Base-by-base conservation (phyloP, 2,797 vertebrate species). In the Vipera latastei region DNA sequence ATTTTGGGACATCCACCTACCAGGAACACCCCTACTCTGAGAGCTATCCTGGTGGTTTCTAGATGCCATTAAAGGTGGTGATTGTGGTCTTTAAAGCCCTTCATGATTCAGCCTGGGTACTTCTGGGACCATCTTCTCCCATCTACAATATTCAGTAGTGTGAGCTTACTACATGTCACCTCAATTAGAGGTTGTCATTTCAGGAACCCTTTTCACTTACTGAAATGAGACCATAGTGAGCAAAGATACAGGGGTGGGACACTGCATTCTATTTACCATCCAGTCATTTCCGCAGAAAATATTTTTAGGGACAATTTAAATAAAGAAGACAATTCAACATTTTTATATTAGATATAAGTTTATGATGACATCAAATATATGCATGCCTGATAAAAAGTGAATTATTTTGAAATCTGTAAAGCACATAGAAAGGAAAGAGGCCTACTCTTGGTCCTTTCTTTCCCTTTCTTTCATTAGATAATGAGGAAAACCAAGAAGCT, bases 401-500 rank as follows among this genome's bases (percentile, higher is more conserved):
- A 86, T 86, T 86, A 86, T 51, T 90, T 28, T 60, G 22, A 11
- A 25, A 94, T 93, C 59, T 55, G 93, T 48, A 91, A 4, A 94
- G 28, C 53, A 91, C 90, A 93, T 5, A 85, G 20, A 90, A 22
- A 92, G 25, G 9, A 60, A 14, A 0, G 22, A 20, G 87, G 91
- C 73, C 69, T 0, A 3, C 4, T 69, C 18, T 89, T 22, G 28
- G 85, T 56, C 28, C 92, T 94, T 85, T 90, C 57, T 61, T 26
- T 88, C 63, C 88, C 18, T 91, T 18, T 38, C 25, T 61, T 83
- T 86, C 4, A 91, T 91, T 63, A 9, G 38, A 78, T 93, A 95
- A 93, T 83, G 94, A 83, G 53, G 93, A 25, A 90, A 53, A 51
- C 1, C 8, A 91, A 48, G 44, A 56, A 93, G 90, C 51, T 94